These are phyloP conservation scores for Alitta virens DNA, from an alignment of 2,888 invertebrate species.

Conservation along the genomic window DNA sequence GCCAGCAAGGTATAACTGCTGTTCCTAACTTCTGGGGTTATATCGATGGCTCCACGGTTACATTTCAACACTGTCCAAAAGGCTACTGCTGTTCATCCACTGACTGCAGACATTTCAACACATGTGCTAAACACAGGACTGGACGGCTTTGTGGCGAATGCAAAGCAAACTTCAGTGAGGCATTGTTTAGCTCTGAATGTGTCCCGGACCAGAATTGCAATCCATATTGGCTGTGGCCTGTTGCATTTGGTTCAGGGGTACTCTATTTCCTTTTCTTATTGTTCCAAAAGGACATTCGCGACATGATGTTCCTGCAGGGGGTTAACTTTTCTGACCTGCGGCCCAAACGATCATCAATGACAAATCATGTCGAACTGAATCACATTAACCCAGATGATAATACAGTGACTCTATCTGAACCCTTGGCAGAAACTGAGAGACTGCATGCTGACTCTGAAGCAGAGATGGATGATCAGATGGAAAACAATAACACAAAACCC, in stretches of 20 bases:
- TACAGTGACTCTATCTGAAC: not conserved
- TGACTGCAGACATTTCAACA: constrained; percentile 20
- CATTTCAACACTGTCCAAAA: constrained; percentile 32
- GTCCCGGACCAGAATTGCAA: constrained; percentile 24
- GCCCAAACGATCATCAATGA: not conserved
- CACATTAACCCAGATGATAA: constrained; percentile 1
- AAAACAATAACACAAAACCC: not conserved
- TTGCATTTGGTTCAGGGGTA: constrained; percentile 20
- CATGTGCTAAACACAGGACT: constrained; percentile 21
- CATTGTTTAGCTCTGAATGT: constrained; percentile 26
- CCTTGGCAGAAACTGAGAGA: not conserved
- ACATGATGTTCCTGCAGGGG: constrained; percentile 1
- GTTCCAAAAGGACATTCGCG: constrained; percentile 23
- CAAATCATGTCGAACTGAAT: not conserved
- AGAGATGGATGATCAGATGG: constrained; percentile 2
- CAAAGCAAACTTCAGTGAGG: constrained; percentile 24
- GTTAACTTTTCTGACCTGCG: not conserved
- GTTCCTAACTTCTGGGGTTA: constrained; percentile 34
- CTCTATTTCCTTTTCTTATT: constrained; percentile 26
- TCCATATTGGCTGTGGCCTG: constrained; percentile 23
- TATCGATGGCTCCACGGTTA: constrained; percentile 2
- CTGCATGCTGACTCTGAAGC: not conserved
- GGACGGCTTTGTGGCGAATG: constrained; percentile 30
- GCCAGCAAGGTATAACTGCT: constrained; percentile 28
- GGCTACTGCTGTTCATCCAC: constrained; percentile 30